phyloP scores from a whole-genome alignment of 2,888 invertebrate species.

The Sphaerophoria rueppellii region DNA sequence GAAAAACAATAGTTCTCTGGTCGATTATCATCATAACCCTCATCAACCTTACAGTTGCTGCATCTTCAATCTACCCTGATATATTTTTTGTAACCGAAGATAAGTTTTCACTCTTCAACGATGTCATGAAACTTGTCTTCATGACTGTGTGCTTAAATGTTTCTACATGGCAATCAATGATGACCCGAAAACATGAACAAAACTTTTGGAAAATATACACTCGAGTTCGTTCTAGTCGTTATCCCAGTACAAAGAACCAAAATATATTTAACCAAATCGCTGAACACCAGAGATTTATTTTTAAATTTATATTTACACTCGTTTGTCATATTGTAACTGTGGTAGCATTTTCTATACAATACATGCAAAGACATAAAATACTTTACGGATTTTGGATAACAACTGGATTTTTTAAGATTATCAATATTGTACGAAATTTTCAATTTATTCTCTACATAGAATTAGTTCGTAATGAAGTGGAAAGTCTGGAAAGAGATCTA shows the following conservation, averaged over 20 bases:
- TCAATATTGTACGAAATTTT: slow-evolving; percentile 74
- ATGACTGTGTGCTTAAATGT: slow-evolving; percentile 74
- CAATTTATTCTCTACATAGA: slow-evolving; percentile 77
- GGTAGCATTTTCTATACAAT: not conserved
- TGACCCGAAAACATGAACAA: slow-evolving; percentile 59
- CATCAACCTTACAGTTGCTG: slow-evolving; percentile 55
- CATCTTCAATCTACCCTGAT: slow-evolving; percentile 67
- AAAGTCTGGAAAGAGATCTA: slow-evolving; percentile 75
- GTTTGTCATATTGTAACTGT: not conserved
- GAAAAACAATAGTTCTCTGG: slow-evolving; percentile 70
- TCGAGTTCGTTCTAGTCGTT: not conserved
- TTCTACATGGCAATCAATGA: slow-evolving; percentile 8
- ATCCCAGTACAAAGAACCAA: slow-evolving; percentile 15
- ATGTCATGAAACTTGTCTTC: slow-evolving; percentile 75
- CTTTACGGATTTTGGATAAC: not conserved
- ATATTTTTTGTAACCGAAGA: slow-evolving; percentile 75
- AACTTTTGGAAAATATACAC: slow-evolving; percentile 25
- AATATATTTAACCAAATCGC: not conserved
- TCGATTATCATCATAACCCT: slow-evolving; percentile 66
- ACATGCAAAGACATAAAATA: not conserved
- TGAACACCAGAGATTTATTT: slow-evolving; percentile 2
- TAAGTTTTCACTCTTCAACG: slow-evolving; percentile 75
- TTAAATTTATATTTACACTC: not conserved
- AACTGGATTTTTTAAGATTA: not conserved
- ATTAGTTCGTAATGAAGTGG: slow-evolving; percentile 76